A percentile compares a stretch with the other conserved stretches of the same genome.
Conservation (phyloP, 1,140 invertebrate genomes). For the Scylla paramamosain region DNA sequence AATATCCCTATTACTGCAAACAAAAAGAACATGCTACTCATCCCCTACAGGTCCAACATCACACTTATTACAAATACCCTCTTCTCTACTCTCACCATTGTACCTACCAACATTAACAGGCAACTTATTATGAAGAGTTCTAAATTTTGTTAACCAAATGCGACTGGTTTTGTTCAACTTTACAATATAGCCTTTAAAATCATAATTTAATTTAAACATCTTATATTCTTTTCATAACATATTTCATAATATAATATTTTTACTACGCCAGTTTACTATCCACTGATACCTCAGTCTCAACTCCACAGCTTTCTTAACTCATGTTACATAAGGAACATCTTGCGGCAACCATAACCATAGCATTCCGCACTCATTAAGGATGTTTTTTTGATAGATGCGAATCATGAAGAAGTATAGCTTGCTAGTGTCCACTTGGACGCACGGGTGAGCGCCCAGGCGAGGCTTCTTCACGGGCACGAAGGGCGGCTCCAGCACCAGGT, state of each 20-base stretch:
- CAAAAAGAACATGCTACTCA: not conserved
- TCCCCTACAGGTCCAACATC: not conserved
- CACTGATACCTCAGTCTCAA: not conserved
- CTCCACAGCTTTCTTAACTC: not conserved
- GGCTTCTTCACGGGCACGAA: too few relatives aligned
- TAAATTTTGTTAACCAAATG: not conserved
- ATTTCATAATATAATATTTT: not conserved
- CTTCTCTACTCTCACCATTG: not conserved
- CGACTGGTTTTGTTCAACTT: not conserved
- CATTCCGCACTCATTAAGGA: slow-evolving; percentile 28
- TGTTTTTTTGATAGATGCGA: not conserved
- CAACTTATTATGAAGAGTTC: not conserved
- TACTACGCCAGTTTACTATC: not conserved
- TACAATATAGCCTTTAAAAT: not conserved
- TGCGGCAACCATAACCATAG: not conserved
- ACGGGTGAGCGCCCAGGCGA: too few relatives aligned
- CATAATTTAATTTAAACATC: not conserved
- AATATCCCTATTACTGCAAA: not conserved
- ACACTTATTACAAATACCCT: not conserved
- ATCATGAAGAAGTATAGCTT: slow-evolving; percentile 4
- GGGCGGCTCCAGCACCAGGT: too few relatives aligned
- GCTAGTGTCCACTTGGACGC: too few relatives aligned
- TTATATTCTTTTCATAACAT: not conserved
- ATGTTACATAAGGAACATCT: slow-evolving; percentile 15
- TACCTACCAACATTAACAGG: not conserved